Evolutionary conservation across 2,113 vertebrate species (phyloP), one percentile per base, ranked within the genome.

Genomic region (Hepsetus odoe): DNA sequence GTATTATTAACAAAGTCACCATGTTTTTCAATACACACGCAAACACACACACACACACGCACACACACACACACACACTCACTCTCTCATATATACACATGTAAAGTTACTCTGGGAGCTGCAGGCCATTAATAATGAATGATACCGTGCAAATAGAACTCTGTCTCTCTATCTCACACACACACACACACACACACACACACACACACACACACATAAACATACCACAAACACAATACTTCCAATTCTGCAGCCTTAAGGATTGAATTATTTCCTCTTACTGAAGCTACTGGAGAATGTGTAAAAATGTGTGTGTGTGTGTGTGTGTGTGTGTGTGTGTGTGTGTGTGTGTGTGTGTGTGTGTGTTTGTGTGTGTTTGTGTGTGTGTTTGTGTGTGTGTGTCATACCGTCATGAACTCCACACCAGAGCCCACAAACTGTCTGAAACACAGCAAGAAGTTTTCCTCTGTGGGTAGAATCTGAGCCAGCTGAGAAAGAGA

Each of bases 401-500:
- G 24, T 4, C 90, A 94, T 90, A 99, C 97, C 89, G 95, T 91
- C 97, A 99, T 99, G 76, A 99, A 99, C 84, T 98, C 95, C 0
- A 90, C 69, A 44, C 96, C 99, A 92, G 97, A 98, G 76, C 96
- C 92, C 72, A 98, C 95, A 14, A 96, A 96, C 86, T 98, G 95
- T 76, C 97, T 91, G 91, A 99, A 99, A 89, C 94, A 98, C 59
- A 99, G 91, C 64, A 99, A 93, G 85, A 99, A 99, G 88, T 97
- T 98, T 91, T 99, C 96, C 80, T 99, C 97, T 0, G 97, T 97
- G 0, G 97, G 97, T 71, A 99, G 92, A 90, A 99, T 95, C 92
- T 98, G 96, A 42, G 97, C 97, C 90, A 99, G 86, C 97, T 99
- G 42, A 53, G 51, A 76, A 66, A 88, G 51, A 77, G 33, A 0